phyloP scores from a whole-genome alignment of 2,113 vertebrate species.

The Anoplopoma fimbria region DNA sequence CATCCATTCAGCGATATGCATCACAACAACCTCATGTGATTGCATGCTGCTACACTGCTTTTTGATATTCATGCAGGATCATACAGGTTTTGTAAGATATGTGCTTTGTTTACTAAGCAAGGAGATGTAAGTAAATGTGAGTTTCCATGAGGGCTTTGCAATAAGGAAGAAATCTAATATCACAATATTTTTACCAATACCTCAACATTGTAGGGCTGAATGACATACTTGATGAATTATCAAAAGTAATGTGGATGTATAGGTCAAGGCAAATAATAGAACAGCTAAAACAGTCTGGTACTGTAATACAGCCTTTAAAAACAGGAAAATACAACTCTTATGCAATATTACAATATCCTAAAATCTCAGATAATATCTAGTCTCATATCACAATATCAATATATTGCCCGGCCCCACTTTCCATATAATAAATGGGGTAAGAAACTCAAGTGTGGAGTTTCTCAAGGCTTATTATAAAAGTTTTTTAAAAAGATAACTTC shows the following conservation, averaged over 20 bases:
- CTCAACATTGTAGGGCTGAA: neutral
- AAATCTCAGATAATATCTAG: neutral
- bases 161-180: neutral
- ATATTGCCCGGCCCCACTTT: neutral
- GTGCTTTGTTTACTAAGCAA: neutral
- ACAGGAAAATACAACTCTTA: neutral
- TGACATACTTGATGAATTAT: no score
- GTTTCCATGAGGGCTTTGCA: no score
- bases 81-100: conserved; percentile 6
- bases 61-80: conserved; percentile 33
- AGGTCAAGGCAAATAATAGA: neutral
- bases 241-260: no score
- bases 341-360: neutral
- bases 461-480: neutral
- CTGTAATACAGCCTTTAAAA: neutral
- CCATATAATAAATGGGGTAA: neutral
- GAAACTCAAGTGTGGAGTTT: neutral
- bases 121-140: neutral
- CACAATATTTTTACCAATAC: neutral
- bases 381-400: neutral
- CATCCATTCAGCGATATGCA: conserved; percentile 15
- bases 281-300: neutral
- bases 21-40: conserved; percentile 6
- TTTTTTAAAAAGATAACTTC: neutral
- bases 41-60: conserved; percentile 5